phyloP scores from a whole-genome alignment of 2,113 vertebrate species.

The Apeltes quadracus region DNA sequence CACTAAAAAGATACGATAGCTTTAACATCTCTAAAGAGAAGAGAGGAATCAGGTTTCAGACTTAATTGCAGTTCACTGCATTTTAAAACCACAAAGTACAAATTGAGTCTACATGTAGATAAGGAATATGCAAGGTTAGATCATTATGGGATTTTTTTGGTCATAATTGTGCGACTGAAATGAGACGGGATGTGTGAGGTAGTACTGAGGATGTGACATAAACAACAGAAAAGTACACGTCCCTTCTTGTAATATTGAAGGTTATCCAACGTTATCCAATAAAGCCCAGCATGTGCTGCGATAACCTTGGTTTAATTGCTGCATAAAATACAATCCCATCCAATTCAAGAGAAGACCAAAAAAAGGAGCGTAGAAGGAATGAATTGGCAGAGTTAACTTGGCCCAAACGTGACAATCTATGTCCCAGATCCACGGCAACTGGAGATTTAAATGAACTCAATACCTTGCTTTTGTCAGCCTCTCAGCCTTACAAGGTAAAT shows the following conservation, averaged over 20 bases:
- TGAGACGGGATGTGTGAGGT: neutral
- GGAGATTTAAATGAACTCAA: slow-evolving; percentile 68
- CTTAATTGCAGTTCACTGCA: neutral
- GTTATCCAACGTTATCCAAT: neutral
- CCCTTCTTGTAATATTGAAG: neutral
- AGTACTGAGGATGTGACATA: neutral
- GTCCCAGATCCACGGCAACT: slow-evolving; percentile 44
- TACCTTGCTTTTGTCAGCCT: slow-evolving; percentile 64
- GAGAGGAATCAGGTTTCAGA: neutral
- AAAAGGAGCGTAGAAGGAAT: slow-evolving; percentile 13
- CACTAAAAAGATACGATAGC: neutral
- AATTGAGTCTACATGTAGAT: neutral
- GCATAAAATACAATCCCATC: neutral
- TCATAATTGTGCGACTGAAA: neutral
- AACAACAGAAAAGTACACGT: neutral
- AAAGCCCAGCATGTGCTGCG: neutral
- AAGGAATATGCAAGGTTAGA: neutral
- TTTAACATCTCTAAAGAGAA: neutral
- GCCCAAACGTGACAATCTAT: slow-evolving; percentile 23
- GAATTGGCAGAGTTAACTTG: slow-evolving; percentile 13
- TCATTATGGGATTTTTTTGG: neutral
- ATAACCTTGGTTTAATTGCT: neutral
- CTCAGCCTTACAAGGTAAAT: slow-evolving; percentile 58
- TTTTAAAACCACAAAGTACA: neutral
- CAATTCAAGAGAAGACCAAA: neutral